phyloP scores from a whole-genome alignment of 2,888 invertebrate genomes.

The Zaprionus bogoriensis region DNA sequence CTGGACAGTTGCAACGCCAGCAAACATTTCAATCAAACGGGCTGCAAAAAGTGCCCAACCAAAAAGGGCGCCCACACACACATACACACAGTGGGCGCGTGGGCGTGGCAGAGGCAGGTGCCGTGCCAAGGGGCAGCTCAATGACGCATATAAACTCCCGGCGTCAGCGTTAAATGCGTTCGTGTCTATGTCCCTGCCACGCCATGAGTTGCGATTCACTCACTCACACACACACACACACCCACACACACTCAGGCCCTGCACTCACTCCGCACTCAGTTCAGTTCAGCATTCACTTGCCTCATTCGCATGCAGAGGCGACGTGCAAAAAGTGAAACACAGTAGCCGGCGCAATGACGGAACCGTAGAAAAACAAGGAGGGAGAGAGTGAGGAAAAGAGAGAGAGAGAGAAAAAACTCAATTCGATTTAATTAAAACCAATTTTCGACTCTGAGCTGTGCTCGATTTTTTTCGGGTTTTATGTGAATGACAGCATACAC shows the following conservation, averaged over 20 bases:
- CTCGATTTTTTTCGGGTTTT: slow-evolving; percentile 2
- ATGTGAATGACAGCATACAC: slow-evolving; percentile 25
- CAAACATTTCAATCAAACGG: slow-evolving; percentile 74
- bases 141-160: slow-evolving; percentile 73
- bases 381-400: not conserved
- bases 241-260: slow-evolving; percentile 2
- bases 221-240: slow-evolving; percentile 43
- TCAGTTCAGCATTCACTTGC: slow-evolving; percentile 30
- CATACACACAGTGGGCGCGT: not conserved
- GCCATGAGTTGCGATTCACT: slow-evolving; percentile 72
- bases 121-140: slow-evolving; percentile 22
- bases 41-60: slow-evolving; percentile 42
- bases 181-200: slow-evolving; percentile 50
- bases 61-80: slow-evolving; percentile 30
- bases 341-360: slow-evolving; percentile 23
- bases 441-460: slow-evolving; percentile 65
- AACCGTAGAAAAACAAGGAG: slow-evolving; percentile 16
- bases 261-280: no score
- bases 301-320: slow-evolving; percentile 55
- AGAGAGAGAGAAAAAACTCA: slow-evolving; percentile 45
- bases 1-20: slow-evolving; percentile 57
- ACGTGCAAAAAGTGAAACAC: slow-evolving; percentile 50
- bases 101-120: not conserved
- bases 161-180: slow-evolving; percentile 75
- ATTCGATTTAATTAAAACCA: slow-evolving; percentile 80